Evolutionary conservation across 2,888 invertebrate genomes (phyloP), one percentile per base, ranked within the genome.

Genomic region (Cryptus viduatorius): DNA sequence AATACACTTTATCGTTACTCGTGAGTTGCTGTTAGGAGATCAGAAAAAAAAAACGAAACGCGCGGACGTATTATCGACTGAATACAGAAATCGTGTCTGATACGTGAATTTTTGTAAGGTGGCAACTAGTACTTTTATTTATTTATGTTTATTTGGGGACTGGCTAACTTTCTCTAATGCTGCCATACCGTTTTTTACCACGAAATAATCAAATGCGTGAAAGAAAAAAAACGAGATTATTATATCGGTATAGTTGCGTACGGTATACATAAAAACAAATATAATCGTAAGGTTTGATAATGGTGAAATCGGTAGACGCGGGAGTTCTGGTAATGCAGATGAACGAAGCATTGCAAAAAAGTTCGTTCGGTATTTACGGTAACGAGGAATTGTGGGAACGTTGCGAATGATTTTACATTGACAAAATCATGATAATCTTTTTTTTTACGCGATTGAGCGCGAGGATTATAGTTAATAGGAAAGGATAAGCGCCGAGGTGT

Each of bases 101-200:
- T 86, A 79, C 82, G 76, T 76, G 79, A 86, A 87, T 87, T 90
- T 89, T 88, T 88, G 87, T 77, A 88, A 83, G 72, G 85, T 88
- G 72, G 84, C 76, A 86, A 89, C 85, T 79, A 87, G 77, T 88
- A 88, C 82, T 91, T 90, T 91, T 91, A 90, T 91, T 91, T 92
- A 89, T 86, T 86, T 89, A 87, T 86, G 88, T 90, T 90, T 88
- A 91, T 88, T 90, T 90, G 87, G 88, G 88, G 90, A 90, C 89
- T 86, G 89, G 88, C 87, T 88, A 89, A 90, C 90, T 86, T 88
- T 83, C 31, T 61, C 61, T 61, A 24, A 31, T 61, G 87, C 87
- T 78, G 82, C 56, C 78, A 69, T 61, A 78, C 61, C 59, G 72
- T 82, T 72, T 83, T 85, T 80, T 84, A 84, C 79, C 77, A 65